Evolutionary conservation across 2,888 invertebrate species (phyloP).

Genomic region (Blomia tropicalis): DNA sequence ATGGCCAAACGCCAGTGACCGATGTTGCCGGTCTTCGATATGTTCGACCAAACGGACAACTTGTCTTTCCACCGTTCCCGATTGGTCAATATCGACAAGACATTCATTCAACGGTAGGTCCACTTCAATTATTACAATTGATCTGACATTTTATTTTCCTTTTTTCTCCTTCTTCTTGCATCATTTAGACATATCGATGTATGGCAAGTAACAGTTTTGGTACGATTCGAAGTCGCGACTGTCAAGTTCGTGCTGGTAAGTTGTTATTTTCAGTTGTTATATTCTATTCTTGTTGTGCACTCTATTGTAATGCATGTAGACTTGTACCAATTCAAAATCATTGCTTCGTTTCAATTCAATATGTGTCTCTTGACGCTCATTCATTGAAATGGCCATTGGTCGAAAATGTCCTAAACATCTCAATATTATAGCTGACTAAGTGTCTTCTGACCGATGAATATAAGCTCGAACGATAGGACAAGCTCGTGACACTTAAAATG

Average conservation of each 20-base stretch:
- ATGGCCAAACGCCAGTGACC: slow-evolving; percentile 32
- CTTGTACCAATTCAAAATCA: too few relatives aligned
- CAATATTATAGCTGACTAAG: neutral
- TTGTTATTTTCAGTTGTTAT: neutral
- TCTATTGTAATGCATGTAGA: neutral
- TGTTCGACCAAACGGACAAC: slow-evolving; percentile 34
- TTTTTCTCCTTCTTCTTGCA: neutral
- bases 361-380: neutral
- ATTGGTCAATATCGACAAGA: slow-evolving; percentile 31
- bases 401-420: neutral
- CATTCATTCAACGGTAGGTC: slow-evolving; percentile 32
- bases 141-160: neutral
- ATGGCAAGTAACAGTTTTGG: slow-evolving; percentile 34
- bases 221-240: slow-evolving; percentile 33
- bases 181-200: slow-evolving; percentile 32
- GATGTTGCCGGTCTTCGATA: slow-evolving; percentile 33
- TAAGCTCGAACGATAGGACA: too few relatives aligned
- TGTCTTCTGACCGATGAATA: neutral
- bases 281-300: neutral
- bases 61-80: slow-evolving; percentile 34
- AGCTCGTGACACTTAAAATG: neutral
- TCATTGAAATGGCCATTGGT: neutral
- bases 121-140: neutral
- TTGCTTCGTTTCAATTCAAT: neutral
- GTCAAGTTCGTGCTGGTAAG: slow-evolving; percentile 35